Conservation (phyloP, 2,113 vertebrate genomes). For the Hydrolagus affinis region DNA sequence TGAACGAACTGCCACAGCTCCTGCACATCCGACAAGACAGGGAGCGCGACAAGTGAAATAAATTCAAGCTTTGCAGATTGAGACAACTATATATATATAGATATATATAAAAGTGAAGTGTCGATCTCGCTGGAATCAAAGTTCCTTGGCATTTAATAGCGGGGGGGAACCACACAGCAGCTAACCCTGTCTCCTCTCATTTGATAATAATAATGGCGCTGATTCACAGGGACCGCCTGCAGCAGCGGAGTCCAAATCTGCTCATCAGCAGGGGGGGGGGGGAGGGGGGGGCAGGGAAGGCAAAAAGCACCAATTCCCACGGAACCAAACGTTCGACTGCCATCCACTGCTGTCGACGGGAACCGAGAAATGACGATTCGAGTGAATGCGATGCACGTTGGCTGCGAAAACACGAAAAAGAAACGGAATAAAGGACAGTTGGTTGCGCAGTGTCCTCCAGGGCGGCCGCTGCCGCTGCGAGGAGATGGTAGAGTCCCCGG, state of each 20-base stretch:
- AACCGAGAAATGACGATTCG: too few species aligned
- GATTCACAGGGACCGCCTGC: background rate
- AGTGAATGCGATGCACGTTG: too few species aligned
- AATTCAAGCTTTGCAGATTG: background rate
- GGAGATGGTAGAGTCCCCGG: background rate
- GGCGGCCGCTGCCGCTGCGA: too few species aligned
- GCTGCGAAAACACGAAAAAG: too few species aligned
- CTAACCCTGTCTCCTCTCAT: too few species aligned
- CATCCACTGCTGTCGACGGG: too few species aligned
- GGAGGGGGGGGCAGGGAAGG: background rate
- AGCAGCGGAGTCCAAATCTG: background rate
- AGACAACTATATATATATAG: background rate
- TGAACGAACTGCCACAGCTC: background rate
- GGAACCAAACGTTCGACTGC: too few species aligned
- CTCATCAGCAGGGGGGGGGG: too few species aligned
- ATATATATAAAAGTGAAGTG: too few species aligned
- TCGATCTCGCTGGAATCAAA: too few species aligned
- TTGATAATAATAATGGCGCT: background rate
- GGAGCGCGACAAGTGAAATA: background rate
- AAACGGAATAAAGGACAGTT: too few species aligned
- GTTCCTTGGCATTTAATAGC: background rate
- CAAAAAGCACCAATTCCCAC: background rate
- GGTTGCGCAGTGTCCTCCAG: background rate
- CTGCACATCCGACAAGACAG: background rate
- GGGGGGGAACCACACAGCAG: too few species aligned